Conservation (phyloP, 2,888 invertebrate species). For the Trichacis sp. region DNA sequence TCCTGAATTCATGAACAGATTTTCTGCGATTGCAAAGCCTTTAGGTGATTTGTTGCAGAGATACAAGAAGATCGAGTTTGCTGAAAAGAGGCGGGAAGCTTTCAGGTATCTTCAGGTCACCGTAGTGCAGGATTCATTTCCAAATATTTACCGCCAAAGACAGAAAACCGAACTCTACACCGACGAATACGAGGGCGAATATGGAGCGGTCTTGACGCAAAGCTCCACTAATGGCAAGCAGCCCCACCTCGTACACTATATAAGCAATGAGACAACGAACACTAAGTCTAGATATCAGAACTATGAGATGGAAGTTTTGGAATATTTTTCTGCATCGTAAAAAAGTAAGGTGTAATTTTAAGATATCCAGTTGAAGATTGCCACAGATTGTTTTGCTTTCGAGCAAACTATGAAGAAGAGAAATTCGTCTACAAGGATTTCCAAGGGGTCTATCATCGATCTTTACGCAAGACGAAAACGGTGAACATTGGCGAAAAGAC, state of each 20-base stretch:
- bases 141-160: slow-evolving; percentile 39
- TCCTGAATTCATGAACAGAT: not conserved
- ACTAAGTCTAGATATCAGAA: slow-evolving; percentile 4
- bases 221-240: not conserved
- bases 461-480: too few species aligned
- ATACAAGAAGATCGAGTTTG: slow-evolving; percentile 31
- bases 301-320: too few species aligned
- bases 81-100: slow-evolving; percentile 7
- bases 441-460: too few species aligned
- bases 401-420: too few species aligned
- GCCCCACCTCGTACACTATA: slow-evolving; percentile 8
- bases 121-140: slow-evolving; percentile 31
- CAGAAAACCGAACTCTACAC: slow-evolving; percentile 28
- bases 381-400: too few species aligned
- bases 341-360: too few species aligned
- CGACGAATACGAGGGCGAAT: slow-evolving; percentile 18
- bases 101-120: not conserved
- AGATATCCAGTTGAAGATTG: too few species aligned
- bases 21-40: slow-evolving; percentile 35
- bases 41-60: slow-evolving; percentile 44
- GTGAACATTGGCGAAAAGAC: too few species aligned
- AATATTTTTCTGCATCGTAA: too few species aligned
- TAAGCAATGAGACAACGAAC: not conserved
- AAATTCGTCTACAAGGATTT: too few species aligned
- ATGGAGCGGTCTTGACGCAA: slow-evolving; percentile 8